phyloP scores from a whole-genome alignment of 2,797 vertebrate genomes.

The Leucoraja ocellata region DNA sequence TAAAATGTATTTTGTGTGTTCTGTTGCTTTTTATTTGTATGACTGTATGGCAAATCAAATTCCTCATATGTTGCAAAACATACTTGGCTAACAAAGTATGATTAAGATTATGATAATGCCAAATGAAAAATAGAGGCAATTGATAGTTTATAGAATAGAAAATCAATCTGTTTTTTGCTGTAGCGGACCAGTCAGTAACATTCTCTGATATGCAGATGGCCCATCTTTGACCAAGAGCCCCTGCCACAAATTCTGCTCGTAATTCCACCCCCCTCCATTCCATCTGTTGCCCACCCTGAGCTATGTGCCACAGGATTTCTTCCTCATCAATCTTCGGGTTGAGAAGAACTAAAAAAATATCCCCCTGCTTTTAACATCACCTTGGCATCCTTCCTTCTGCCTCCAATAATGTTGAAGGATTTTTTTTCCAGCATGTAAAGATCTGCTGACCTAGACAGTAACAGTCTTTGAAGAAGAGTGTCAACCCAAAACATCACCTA shows the following conservation, averaged over 20 bases:
- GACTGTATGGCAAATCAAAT: too few species aligned
- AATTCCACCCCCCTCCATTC: not conserved
- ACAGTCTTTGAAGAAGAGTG: too few species aligned
- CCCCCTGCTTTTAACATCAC: not conserved
- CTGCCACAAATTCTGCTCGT: not conserved
- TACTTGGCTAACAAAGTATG: too few species aligned
- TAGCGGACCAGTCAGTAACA: not conserved
- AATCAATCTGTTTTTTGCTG: not conserved
- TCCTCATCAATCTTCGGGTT: not conserved
- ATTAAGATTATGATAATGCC: too few species aligned
- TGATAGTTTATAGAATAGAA: too few species aligned
- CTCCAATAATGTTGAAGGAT: not conserved
- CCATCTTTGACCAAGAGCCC: not conserved
- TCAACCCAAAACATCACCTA: too few species aligned
- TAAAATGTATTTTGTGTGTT: too few species aligned
- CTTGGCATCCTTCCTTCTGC: not conserved
- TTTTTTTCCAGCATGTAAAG: not conserved
- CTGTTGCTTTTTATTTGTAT: too few species aligned
- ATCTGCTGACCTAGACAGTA: not conserved
- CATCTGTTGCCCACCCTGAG: not conserved
- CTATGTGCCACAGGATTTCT: not conserved
- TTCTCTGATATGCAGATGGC: not conserved
- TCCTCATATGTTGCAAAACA: too few species aligned
- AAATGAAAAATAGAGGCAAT: too few species aligned
- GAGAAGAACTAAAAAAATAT: not conserved